Conservation (phyloP, 2,113 vertebrate genomes). For the Numida meleagris region DNA sequence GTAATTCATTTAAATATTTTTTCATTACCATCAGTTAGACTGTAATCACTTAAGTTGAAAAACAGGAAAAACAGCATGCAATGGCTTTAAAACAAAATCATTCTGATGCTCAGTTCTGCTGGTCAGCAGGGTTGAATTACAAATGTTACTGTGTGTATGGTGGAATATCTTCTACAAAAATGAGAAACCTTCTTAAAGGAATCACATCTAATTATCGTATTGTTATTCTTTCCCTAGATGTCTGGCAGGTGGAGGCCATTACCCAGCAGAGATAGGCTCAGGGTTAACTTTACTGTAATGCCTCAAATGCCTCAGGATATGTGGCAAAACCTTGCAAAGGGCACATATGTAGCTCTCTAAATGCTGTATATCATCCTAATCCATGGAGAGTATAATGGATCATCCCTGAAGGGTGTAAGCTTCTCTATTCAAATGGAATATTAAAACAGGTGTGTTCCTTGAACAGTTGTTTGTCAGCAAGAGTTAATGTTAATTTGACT, state of each 20-base stretch:
- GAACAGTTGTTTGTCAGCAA: slow-evolving; percentile 14
- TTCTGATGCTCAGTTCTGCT: slow-evolving; percentile 8
- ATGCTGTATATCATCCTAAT: slow-evolving; percentile 66
- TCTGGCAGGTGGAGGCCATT: slow-evolving; percentile 69
- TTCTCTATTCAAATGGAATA: slow-evolving; percentile 34
- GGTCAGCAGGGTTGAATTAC: slow-evolving; percentile 63
- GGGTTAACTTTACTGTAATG: slow-evolving; percentile 47
- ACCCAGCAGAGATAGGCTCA: slow-evolving; percentile 44
- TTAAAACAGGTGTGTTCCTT: slow-evolving; percentile 41
- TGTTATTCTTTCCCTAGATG: slow-evolving; percentile 48
- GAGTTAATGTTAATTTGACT: slow-evolving; percentile 49
- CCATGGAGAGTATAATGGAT: slow-evolving; percentile 44
- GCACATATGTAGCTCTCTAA: slow-evolving; percentile 52
- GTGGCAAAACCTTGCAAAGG: slow-evolving; percentile 32
- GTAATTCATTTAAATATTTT: slow-evolving; percentile 19
- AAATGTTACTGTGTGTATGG: slow-evolving; percentile 40
- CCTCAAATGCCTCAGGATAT: slow-evolving; percentile 57
- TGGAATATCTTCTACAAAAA: slow-evolving; percentile 65
- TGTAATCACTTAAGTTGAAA: not conserved
- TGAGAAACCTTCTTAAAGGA: slow-evolving; percentile 53
- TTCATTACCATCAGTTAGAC: not conserved
- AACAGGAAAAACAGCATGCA: not conserved
- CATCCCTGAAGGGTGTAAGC: slow-evolving; percentile 35
- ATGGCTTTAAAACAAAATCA: slow-evolving; percentile 12
- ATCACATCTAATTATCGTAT: slow-evolving; percentile 58